Percentiles rank a stretch among this genome's conserved stretches.
Conservation (phyloP, 2,113 vertebrate genomes). For the Neolamprologus cancellatus region DNA sequence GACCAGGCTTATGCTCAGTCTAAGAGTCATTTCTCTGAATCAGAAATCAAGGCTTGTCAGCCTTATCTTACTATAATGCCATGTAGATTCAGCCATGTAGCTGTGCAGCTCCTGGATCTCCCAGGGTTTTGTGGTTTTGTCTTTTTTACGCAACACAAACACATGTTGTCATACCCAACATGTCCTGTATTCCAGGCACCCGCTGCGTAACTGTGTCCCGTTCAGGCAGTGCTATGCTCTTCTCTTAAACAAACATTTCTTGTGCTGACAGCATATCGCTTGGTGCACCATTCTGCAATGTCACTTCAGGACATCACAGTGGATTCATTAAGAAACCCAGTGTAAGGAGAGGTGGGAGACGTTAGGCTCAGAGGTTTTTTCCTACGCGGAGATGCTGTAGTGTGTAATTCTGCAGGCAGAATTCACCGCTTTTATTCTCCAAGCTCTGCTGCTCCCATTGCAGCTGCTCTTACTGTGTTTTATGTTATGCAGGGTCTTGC, state of each 20-base stretch:
- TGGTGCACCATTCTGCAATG: not conserved
- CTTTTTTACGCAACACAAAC: accelerated
- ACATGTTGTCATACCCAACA: not conserved
- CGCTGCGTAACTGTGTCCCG: not conserved
- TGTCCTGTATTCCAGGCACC: accelerated
- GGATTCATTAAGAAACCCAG: not conserved
- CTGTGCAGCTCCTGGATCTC: not conserved
- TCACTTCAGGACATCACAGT: not conserved
- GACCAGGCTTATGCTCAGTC: not conserved
- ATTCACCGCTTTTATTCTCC: not conserved
- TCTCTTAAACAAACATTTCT: not conserved
- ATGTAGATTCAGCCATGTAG: too few relatives aligned
- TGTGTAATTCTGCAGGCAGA: not conserved
- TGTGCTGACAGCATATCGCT: not conserved
- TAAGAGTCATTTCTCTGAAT: not conserved
- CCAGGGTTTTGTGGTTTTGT: accelerated
- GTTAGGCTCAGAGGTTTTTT: not conserved
- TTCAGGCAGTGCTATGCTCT: not conserved
- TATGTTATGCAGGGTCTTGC: not conserved
- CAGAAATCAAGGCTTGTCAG: not conserved
- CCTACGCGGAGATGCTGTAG: not conserved
- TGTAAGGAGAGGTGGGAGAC: not conserved
- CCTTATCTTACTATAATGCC: not conserved
- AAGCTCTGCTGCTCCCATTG: not conserved
- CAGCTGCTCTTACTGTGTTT: not conserved